phyloP scores from a whole-genome alignment of 2,888 invertebrate genomes.

The Agrochola litura region DNA sequence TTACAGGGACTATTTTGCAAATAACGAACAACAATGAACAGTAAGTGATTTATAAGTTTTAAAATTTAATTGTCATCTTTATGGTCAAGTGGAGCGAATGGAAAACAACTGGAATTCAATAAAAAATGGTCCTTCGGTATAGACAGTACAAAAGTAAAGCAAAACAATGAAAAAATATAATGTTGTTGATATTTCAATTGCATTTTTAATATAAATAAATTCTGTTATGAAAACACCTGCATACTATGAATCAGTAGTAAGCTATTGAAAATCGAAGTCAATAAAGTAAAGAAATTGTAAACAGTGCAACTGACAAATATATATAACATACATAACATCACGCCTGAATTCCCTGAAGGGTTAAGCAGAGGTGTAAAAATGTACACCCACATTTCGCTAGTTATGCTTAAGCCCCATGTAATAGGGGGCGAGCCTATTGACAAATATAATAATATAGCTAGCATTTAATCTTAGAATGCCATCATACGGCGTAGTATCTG shows the following conservation, averaged over 20 bases:
- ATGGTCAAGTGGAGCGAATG: constrained; percentile 24
- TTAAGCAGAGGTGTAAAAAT: too few relatives aligned
- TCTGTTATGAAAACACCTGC: constrained; percentile 8
- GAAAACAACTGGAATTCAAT: constrained; percentile 38
- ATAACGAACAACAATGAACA: constrained; percentile 16
- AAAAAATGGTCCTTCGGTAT: constrained; percentile 17
- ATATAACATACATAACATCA: not conserved
- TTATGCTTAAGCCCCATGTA: too few relatives aligned
- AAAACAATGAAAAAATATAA: not conserved
- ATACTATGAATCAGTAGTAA: not conserved
- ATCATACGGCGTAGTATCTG: constrained; percentile 40
- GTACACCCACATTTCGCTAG: too few relatives aligned
- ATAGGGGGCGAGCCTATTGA: too few relatives aligned
- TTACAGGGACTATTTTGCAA: not conserved
- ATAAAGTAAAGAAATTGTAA: not conserved
- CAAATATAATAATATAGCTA: not conserved
- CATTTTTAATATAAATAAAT: not conserved
- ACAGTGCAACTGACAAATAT: not conserved
- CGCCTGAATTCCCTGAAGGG: too few relatives aligned
- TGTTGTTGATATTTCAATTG: not conserved
- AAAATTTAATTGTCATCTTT: constrained; percentile 45
- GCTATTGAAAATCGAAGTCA: not conserved
- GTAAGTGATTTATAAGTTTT: constrained; percentile 27
- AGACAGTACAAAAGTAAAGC: constrained; percentile 1
- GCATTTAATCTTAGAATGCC: not conserved